phyloP scores from a whole-genome alignment of 1,140 invertebrate genomes.

The Papilio aristodemus region DNA sequence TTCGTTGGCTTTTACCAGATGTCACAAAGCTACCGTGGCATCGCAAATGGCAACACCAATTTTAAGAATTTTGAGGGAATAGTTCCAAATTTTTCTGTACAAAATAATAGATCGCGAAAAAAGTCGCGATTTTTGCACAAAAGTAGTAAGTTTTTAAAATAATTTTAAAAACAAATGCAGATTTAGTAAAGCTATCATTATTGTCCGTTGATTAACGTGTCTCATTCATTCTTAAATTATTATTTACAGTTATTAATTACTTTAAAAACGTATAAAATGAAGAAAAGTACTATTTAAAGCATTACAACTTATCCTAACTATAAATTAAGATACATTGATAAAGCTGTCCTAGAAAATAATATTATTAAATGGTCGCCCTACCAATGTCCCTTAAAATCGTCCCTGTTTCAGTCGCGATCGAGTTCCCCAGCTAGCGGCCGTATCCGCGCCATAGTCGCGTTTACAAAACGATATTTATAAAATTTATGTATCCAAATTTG shows the following conservation, averaged over 20 bases:
- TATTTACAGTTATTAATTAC: too few species aligned
- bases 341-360: background rate
- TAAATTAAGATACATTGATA: background rate
- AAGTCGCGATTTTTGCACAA: background rate
- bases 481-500: background rate
- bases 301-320: too few species aligned
- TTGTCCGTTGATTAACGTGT: too few species aligned
- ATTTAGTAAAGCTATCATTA: too few species aligned
- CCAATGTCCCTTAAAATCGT: background rate
- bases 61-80: background rate
- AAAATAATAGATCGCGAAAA: too few species aligned
- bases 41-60: background rate
- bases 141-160: background rate
- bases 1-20: constrained; percentile 7
- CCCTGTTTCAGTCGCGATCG: constrained; percentile 2
- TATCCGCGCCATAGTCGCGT: background rate
- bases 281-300: too few species aligned
- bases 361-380: background rate
- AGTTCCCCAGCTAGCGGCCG: constrained; percentile 1
- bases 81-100: background rate
- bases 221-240: too few species aligned
- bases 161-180: too few species aligned
- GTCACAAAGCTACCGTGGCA: background rate
- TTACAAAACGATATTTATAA: background rate
- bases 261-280: too few species aligned